Evolutionary conservation across 92 coral and sea anemone species (phyloP).

Genomic region (Phenganax subtilis): DNA sequence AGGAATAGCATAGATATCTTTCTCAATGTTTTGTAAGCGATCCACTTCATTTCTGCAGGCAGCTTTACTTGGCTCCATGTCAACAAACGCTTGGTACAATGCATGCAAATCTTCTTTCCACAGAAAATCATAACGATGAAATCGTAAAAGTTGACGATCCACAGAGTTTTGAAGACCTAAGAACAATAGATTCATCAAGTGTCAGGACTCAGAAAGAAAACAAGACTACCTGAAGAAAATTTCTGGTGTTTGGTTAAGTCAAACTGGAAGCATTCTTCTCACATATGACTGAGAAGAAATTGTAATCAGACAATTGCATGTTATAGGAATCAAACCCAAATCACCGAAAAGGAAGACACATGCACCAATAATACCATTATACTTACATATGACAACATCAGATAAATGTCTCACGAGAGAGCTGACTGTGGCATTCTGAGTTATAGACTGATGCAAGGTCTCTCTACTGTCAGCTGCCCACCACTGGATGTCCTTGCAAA

Average conservation of each 20-base stretch:
- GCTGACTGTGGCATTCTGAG: conserved; percentile 59
- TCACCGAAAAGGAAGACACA: background rate
- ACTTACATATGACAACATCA: conserved; percentile 73
- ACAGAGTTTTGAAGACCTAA: conserved; percentile 83
- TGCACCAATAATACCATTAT: background rate
- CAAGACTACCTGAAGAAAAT: too few species aligned
- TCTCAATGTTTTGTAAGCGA: conserved; percentile 77
- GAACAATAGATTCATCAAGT: background rate
- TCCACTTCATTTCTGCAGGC: conserved; percentile 79
- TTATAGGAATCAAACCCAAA: background rate
- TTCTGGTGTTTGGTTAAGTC: too few species aligned
- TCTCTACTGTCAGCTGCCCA: conserved; percentile 98
- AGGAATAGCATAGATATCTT: conserved; percentile 71
- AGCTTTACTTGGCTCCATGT: conserved; percentile 79
- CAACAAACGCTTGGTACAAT: conserved; percentile 82
- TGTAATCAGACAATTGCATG: background rate
- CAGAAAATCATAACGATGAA: conserved; percentile 91
- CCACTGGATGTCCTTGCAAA: conserved; percentile 83
- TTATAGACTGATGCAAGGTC: conserved; percentile 67
- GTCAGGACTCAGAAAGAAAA: background rate
- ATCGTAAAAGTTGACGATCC: conserved; percentile 78
- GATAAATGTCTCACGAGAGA: conserved; percentile 56
- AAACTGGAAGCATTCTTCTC: too few species aligned
- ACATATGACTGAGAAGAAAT: too few species aligned
- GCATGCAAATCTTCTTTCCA: conserved; percentile 99